A percentile compares a stretch with the other conserved stretches of the same genome.
Evolutionary conservation across 1,140 invertebrate genomes (phyloP).

Genomic region (Zaprionus vittiger): DNA sequence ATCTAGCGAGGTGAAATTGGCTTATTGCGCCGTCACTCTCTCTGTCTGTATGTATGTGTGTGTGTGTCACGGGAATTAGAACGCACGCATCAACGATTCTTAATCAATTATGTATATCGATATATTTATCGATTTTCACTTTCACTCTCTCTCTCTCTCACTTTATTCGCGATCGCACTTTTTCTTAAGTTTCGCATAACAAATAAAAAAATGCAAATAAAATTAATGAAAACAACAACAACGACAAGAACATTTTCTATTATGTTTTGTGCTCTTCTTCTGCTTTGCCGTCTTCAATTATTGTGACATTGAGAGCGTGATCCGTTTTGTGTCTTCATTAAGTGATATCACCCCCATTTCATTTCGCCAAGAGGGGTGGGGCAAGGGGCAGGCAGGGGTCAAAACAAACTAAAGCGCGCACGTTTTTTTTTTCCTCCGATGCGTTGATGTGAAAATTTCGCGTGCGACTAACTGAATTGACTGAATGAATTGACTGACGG

Average conservation of each 20-base stretch:
- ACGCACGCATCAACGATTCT: slow-evolving; percentile 69
- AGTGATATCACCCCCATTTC: slow-evolving; percentile 8
- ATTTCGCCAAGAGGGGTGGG: neutral
- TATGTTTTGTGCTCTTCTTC: neutral
- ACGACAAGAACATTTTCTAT: slow-evolving; percentile 2
- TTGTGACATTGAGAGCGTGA: slow-evolving; percentile 15
- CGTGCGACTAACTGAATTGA: slow-evolving; percentile 51
- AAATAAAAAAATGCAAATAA: slow-evolving; percentile 22
- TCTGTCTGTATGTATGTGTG: too few relatives aligned
- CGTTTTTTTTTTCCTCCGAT: slow-evolving; percentile 5
- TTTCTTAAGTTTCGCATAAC: slow-evolving; percentile 13
- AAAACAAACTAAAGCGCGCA: slow-evolving; percentile 13
- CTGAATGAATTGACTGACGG: slow-evolving; percentile 48
- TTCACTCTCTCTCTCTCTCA: too few relatives aligned
- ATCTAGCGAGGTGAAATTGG: neutral
- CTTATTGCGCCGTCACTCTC: too few relatives aligned
- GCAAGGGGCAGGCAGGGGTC: neutral
- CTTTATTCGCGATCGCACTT: slow-evolving; percentile 8
- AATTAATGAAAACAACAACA: neutral
- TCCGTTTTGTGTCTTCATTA: neutral
- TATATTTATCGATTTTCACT: neutral
- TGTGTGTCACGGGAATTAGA: slow-evolving; percentile 49
- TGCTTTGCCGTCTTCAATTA: neutral
- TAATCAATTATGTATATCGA: slow-evolving; percentile 22
- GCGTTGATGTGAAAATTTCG: slow-evolving; percentile 71